Conservation (phyloP, 2,797 vertebrate genomes). For the Australoheros facetus region DNA sequence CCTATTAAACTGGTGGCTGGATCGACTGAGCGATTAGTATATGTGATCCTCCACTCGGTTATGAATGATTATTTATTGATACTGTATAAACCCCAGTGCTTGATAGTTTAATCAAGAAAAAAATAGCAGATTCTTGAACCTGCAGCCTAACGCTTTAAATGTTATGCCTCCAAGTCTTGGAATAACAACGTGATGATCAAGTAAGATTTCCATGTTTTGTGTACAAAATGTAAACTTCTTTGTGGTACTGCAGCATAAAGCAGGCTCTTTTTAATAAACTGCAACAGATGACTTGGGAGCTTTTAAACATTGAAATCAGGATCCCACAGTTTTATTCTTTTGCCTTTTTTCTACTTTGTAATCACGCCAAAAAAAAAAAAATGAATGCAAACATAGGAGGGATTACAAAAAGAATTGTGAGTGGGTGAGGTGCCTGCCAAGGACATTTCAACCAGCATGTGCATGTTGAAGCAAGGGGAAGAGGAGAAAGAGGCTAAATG, state of each 20-base stretch:
- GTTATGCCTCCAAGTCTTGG: not conserved
- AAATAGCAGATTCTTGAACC: not conserved
- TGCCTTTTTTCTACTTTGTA: not conserved
- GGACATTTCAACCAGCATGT: constrained; percentile 50
- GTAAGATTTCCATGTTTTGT: not conserved
- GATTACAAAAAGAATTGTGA: constrained; percentile 37
- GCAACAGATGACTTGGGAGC: not conserved
- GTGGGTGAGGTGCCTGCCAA: constrained; percentile 52
- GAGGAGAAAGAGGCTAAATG: constrained; percentile 21
- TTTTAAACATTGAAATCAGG: constrained; percentile 12
- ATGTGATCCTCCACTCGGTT: not conserved
- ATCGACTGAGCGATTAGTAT: not conserved
- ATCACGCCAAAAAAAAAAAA: constrained; percentile 32
- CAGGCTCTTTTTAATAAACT: not conserved
- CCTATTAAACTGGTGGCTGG: not conserved
- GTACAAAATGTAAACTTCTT: not conserved
- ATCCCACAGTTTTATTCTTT: not conserved
- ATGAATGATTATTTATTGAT: too few relatives aligned
- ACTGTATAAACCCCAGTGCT: too few relatives aligned
- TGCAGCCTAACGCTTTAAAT: not conserved
- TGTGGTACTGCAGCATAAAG: not conserved
- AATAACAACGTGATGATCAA: not conserved
- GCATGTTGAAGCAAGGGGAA: constrained; percentile 55
- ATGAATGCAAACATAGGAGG: constrained; percentile 36
- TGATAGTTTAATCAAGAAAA: not conserved